A percentile compares a stretch with the other conserved stretches of the same genome.
These are phyloP conservation scores for Dendrophyllia cribrosa DNA, from an alignment of 64 coral and sea anemone species.

Conservation along the genomic window DNA sequence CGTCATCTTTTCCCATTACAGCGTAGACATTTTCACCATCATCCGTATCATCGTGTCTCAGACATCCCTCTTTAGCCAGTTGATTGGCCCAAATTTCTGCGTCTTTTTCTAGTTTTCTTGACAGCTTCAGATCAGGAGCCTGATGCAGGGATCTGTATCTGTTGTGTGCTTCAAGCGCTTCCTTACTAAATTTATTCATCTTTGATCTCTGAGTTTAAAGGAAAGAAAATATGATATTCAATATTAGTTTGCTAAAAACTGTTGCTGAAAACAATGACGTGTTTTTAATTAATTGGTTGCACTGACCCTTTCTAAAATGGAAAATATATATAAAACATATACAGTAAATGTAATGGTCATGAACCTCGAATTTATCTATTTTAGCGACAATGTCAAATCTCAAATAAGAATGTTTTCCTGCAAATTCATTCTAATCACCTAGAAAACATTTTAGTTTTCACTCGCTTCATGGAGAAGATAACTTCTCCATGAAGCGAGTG, in stretches of 20 bases:
- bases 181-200: conserved; percentile 47
- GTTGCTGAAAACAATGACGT: too few relatives aligned
- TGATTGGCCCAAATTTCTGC: conserved; percentile 55
- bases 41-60: conserved; percentile 25
- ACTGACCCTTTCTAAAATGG: too few relatives aligned
- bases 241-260: neutral
- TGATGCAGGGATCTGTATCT: conserved; percentile 43
- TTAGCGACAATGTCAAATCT: too few relatives aligned
- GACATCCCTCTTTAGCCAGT: conserved; percentile 12
- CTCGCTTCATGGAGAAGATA: too few relatives aligned
- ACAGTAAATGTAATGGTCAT: too few relatives aligned
- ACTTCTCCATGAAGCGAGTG: too few relatives aligned
- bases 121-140: conserved; percentile 17
- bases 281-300: too few relatives aligned
- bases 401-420: too few relatives aligned
- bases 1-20: conserved; percentile 3
- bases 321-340: too few relatives aligned
- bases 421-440: too few relatives aligned
- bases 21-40: conserved; percentile 43
- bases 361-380: too few relatives aligned
- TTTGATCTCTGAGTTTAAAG: neutral
- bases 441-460: too few relatives aligned
- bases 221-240: neutral
- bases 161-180: conserved; percentile 30
- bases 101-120: conserved; percentile 5